phyloP scores from a whole-genome alignment of 1,140 invertebrate genomes.

The Battus philenor region DNA sequence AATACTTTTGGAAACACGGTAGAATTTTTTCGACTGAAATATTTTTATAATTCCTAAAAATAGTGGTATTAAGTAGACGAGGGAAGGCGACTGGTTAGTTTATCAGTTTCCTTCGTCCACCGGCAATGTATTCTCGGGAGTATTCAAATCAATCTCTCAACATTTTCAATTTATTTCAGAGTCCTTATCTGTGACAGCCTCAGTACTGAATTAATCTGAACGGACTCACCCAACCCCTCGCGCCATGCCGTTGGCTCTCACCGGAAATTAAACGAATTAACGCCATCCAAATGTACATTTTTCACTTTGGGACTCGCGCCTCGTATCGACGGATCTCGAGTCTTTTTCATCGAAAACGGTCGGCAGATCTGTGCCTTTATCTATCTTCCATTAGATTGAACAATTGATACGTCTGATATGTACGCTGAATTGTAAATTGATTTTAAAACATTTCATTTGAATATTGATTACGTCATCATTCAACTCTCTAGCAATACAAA shows the following conservation, averaged over 20 bases:
- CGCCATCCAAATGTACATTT: slow-evolving; percentile 75
- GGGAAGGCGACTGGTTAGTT: too few relatives aligned
- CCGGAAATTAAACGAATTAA: slow-evolving; percentile 77
- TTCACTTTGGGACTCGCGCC: slow-evolving; percentile 68
- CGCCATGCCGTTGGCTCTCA: slow-evolving; percentile 43
- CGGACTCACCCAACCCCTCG: slow-evolving; percentile 42
- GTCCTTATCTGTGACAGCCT: slow-evolving; percentile 71
- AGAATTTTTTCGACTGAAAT: too few relatives aligned
- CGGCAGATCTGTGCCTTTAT: slow-evolving; percentile 64
- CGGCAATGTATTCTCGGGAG: slow-evolving; percentile 59
- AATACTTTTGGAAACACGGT: too few relatives aligned
- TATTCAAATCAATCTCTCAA: slow-evolving; percentile 74
- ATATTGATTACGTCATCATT: too few relatives aligned
- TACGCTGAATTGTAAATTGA: slow-evolving; percentile 71
- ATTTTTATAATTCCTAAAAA: too few relatives aligned
- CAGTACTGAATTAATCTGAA: slow-evolving; percentile 72
- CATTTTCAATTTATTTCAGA: slow-evolving; percentile 76
- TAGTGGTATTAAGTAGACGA: too few relatives aligned
- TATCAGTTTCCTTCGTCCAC: slow-evolving; percentile 43
- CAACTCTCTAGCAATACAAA: too few relatives aligned
- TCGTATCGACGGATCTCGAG: slow-evolving; percentile 66
- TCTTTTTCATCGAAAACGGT: slow-evolving; percentile 66
- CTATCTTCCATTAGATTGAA: slow-evolving; percentile 66
- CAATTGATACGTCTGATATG: slow-evolving; percentile 70
- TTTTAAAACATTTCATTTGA: slow-evolving; percentile 69